These are phyloP conservation scores for Serilophus lunatus DNA, from an alignment of 2,113 vertebrate genomes.

Conservation along the genomic window DNA sequence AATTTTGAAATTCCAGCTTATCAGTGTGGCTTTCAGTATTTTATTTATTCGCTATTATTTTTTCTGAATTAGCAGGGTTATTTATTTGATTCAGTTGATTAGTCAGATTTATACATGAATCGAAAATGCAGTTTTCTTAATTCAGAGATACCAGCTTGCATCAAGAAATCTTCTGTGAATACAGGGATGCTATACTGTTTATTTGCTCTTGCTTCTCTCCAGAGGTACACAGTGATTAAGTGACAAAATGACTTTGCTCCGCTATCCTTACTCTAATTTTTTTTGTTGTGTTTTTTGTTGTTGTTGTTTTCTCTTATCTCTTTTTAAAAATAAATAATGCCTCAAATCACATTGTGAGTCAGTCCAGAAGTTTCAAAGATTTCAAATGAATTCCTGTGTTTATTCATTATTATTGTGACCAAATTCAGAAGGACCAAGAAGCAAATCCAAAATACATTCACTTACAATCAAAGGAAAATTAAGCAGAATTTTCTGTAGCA, in stretches of 20 bases:
- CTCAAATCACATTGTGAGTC: neutral
- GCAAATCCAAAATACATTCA: neutral
- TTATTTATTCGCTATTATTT: conserved; percentile 60
- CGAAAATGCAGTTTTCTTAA: conserved; percentile 57
- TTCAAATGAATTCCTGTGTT: neutral
- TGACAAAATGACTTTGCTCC: neutral
- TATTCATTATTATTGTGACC: neutral
- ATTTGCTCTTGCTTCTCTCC: neutral
- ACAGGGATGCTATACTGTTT: neutral
- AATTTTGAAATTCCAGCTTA: conserved; percentile 18
- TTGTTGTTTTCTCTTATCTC: neutral
- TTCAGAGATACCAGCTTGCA: conserved; percentile 50
- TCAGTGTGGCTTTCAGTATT: conserved; percentile 12
- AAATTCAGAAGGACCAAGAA: neutral
- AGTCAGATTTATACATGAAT: conserved; percentile 48
- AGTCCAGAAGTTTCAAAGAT: neutral
- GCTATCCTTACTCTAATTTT: neutral
- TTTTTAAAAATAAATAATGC: neutral
- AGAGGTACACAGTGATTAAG: neutral
- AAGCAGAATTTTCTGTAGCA: neutral
- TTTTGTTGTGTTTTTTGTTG: no score
- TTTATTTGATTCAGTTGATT: conserved; percentile 54
- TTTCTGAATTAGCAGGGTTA: conserved; percentile 53
- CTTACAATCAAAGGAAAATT: neutral
- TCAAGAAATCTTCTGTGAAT: neutral